Evolutionary conservation across 2,113 vertebrate genomes (phyloP), one percentile per base, ranked within the genome.

Genomic region (Benthochromis sp.): DNA sequence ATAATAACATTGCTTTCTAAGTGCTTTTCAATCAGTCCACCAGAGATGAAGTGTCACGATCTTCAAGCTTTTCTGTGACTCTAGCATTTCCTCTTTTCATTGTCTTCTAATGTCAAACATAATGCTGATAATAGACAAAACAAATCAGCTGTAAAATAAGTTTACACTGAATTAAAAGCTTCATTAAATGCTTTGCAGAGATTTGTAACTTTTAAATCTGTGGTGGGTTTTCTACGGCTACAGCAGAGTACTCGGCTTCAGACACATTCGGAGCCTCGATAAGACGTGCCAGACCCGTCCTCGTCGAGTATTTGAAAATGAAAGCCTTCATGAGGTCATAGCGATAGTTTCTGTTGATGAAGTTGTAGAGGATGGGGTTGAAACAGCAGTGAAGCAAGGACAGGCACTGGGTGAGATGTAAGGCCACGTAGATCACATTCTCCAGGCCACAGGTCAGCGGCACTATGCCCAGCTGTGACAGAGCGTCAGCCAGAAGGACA

Each of bases 261-360:
- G 97, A 98, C 53, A 96, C 96, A 43, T 97, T 96, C 85, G 97
- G 96, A 19, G 97, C 94, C 0, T 99, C 97, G 0, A 98, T 98
- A 87, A 99, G 98, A 86, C 96, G 98, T 2, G 98, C 97, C 88
- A 99, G 96, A 13, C 98, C 98, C 0, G 98, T 98, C 80, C 97
- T 97, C 40, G 97, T 98, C 1, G 98, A 99, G 95, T 99, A 99
- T 93, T 98, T 99, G 89, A 99, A 99, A 93, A 98, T 99, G 89
- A 99, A 98, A 36, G 98, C 98, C 90, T 99, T 99, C 98, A 99
- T 98, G 88, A 99, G 97, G 96, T 99, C 98, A 0, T 99, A 98
- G 93, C 98, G 96, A 93, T 98, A 98, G 96, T 97, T 98, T 85
- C 98, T 97, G 92, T 96, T 95, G 86, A 99, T 97, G 95, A 99